These are phyloP conservation scores for Myrmecophaga tridactyla DNA, from an alignment of 2,113 vertebrate species.

Conservation along the genomic window DNA sequence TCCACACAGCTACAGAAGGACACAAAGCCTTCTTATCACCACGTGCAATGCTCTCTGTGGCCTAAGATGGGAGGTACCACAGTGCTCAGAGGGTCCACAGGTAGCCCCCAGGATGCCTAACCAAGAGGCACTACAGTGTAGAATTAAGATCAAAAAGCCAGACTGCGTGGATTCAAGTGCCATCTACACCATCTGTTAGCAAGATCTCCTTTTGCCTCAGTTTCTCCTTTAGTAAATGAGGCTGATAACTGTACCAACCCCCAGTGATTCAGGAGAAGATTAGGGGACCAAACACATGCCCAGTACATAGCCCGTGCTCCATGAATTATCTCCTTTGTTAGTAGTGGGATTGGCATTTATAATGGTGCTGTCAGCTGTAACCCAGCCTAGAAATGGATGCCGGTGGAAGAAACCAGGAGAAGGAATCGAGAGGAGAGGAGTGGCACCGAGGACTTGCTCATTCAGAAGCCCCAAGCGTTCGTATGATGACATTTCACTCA, in stretches of 20 bases:
- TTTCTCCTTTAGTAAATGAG: neutral
- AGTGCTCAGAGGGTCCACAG: neutral
- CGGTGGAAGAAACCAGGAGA: neutral
- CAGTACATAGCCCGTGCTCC: neutral
- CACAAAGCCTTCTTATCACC: too few relatives aligned
- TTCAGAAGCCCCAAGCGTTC: neutral
- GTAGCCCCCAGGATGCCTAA: rapidly evolving
- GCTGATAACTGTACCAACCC: neutral
- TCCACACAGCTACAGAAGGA: neutral
- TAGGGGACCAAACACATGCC: neutral
- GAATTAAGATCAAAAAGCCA: neutral
- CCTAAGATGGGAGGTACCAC: neutral
- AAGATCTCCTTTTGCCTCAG: neutral
- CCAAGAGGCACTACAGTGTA: neutral
- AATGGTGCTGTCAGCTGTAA: neutral
- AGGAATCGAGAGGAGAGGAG: neutral
- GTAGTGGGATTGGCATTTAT: neutral
- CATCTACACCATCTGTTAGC: neutral
- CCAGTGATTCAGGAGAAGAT: neutral
- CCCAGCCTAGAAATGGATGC: neutral
- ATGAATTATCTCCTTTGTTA: rapidly evolving
- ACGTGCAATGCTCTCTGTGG: neutral
- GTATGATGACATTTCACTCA: constrained; percentile 21
- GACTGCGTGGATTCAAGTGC: neutral
- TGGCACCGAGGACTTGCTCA: neutral